phyloP scores from a whole-genome alignment of 2,888 invertebrate species.

The Aspidiotus rigidus region DNA sequence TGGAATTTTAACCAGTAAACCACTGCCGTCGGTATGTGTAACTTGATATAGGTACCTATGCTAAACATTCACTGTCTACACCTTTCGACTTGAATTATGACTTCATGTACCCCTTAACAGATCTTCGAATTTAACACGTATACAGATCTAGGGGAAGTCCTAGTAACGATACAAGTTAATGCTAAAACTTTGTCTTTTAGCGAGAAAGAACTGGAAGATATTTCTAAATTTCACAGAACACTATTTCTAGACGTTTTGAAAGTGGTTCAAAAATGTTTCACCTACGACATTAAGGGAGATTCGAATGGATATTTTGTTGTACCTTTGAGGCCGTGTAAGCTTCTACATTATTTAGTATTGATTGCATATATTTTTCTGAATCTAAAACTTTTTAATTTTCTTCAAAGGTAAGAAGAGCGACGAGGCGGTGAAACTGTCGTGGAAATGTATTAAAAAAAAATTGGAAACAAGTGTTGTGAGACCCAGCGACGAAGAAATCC shows the following conservation, averaged over 20 bases:
- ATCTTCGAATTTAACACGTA: slow-evolving; percentile 61
- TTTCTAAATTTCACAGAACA: slow-evolving; percentile 34
- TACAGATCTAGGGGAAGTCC: slow-evolving; percentile 54
- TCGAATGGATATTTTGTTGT: slow-evolving; percentile 26
- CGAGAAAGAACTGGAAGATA: slow-evolving; percentile 1
- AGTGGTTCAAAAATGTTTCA: slow-evolving; percentile 44
- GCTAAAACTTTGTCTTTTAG: slow-evolving; percentile 3
- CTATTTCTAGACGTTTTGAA: slow-evolving; percentile 41
- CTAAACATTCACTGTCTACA: neutral
- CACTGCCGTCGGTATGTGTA: slow-evolving; percentile 48
- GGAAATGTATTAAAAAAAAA: neutral
- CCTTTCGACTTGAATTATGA: neutral
- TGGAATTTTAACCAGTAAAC: slow-evolving; percentile 55
- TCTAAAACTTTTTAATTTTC: neutral
- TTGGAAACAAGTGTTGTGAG: slow-evolving; percentile 3
- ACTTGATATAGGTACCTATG: neutral
- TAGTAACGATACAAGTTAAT: slow-evolving; percentile 41
- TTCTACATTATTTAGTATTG: neutral
- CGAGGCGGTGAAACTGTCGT: neutral
- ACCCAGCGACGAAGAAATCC: slow-evolving; percentile 10
- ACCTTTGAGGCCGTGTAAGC: slow-evolving; percentile 44
- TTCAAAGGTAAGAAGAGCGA: too few species aligned
- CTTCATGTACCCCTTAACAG: slow-evolving; percentile 39
- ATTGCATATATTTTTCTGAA: too few species aligned
- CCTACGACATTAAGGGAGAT: slow-evolving; percentile 12